Evolutionary conservation across 2,888 invertebrate species (phyloP), one percentile per base, ranked within the genome.

Genomic region (Lithophane semibrunnea): DNA sequence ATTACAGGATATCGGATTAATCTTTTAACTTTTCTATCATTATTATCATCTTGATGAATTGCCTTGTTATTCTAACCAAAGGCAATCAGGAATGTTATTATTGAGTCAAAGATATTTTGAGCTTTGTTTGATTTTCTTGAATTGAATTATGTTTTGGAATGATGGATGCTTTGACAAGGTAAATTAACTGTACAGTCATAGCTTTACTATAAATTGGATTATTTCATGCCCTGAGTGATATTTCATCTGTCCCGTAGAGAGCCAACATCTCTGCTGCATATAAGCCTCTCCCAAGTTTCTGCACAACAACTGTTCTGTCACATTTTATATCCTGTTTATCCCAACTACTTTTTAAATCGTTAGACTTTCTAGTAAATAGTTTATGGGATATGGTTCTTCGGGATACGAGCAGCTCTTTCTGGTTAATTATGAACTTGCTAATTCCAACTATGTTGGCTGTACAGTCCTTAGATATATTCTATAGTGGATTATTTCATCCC

Each of bases 1-100:
- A 85, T 85, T 82, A 83, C 69, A 75, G 74, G 75, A 80, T 88
- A 82, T 82, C 69, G 79, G 78, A 85, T 88, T 87, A 76, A 83
- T 81, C 76, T 75, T 80, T 78, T 73, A 86, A 85, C 78, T 85
- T 88, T 86, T 81, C 70, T 72, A 74, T 79, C 76, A 79, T 80
- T 84, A 77, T 79, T 77, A 67, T 81, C 67, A 85, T 83, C 74
- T 85, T 79, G 75, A 84, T 74, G 75, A 86, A 84, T 84, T 81
- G 79, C 64, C 74, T 79, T 83, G 77, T 81, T 85, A 75, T 67
- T 79, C 9, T 56, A 69, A 76, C 73, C 75, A 74, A 73, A 70
- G 79, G 47, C 72, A 72, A 86, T 73, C 69, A 44, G 42, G 18
- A 66, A 63, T 65, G 52, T 54, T 63, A 70, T 75, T 76, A 69